These are phyloP conservation scores for Andrena fulva DNA, from an alignment of 2,888 invertebrate species.

Conservation along the genomic window DNA sequence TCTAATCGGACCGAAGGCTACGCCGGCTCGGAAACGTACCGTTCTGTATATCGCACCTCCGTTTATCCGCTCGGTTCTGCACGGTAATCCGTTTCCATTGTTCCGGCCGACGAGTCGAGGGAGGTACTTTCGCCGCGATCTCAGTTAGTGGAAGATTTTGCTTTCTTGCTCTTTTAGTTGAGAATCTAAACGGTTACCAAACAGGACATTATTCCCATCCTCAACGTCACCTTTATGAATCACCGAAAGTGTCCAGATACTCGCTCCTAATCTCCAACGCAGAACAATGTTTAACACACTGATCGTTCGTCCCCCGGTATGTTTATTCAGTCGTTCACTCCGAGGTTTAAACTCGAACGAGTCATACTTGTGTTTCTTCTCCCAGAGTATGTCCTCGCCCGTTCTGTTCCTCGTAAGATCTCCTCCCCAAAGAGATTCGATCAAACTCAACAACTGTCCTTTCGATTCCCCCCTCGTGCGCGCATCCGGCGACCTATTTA, in stretches of 20 bases:
- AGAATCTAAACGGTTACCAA: too few relatives aligned
- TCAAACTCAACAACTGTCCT: constrained; percentile 2
- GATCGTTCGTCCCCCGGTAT: constrained; percentile 5
- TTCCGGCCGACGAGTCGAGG: too few relatives aligned
- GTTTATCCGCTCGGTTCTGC: constrained; percentile 12
- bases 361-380: not conserved
- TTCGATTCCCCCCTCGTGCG: not conserved
- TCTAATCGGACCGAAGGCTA: constrained; percentile 45
- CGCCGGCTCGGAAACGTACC: constrained; percentile 24
- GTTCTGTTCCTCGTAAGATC: not conserved
- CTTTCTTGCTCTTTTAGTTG: too few relatives aligned
- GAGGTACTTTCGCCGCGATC: too few relatives aligned
- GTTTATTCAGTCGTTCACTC: constrained; percentile 24
- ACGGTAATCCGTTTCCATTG: not conserved
- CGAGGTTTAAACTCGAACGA: not conserved
- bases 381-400: not conserved
- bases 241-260: not conserved
- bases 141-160: too few relatives aligned
- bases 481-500: not conserved
- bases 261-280: not conserved
- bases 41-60: constrained; percentile 12
- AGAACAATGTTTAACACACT: constrained; percentile 10
- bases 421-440: not conserved
- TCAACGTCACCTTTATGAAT: not conserved
- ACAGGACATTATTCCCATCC: not conserved